Conservation (phyloP, 2,888 invertebrate species). For the Trachelus tabidus region DNA sequence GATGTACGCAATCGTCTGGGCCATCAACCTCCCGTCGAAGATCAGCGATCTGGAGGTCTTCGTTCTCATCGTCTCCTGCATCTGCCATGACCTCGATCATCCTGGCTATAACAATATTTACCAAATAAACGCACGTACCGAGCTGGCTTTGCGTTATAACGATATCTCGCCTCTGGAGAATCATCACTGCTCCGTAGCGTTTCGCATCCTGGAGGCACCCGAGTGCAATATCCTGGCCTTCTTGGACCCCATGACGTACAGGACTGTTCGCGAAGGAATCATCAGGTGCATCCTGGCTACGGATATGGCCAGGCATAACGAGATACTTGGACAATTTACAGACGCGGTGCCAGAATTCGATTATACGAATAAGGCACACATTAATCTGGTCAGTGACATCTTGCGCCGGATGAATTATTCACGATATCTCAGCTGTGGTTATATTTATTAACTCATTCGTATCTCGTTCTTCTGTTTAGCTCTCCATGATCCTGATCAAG, state of each 20-base stretch:
- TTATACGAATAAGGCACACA: slow-evolving; percentile 76
- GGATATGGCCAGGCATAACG: slow-evolving; percentile 84
- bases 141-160: slow-evolving; percentile 84
- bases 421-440: neutral
- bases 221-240: slow-evolving; percentile 84
- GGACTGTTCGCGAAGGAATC: slow-evolving; percentile 80
- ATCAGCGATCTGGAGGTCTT: slow-evolving; percentile 82
- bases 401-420: neutral
- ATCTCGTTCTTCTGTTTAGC: slow-evolving; percentile 63
- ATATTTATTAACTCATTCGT: neutral
- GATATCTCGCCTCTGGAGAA: slow-evolving; percentile 88
- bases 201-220: slow-evolving; percentile 81
- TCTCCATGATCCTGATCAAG: slow-evolving; percentile 85
- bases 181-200: slow-evolving; percentile 87
- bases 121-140: slow-evolving; percentile 86
- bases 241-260: slow-evolving; percentile 72
- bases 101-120: slow-evolving; percentile 84
- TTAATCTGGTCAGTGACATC: slow-evolving; percentile 74
- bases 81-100: slow-evolving; percentile 85
- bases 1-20: slow-evolving; percentile 86
- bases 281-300: slow-evolving; percentile 82
- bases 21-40: slow-evolving; percentile 76
- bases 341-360: slow-evolving; percentile 76
- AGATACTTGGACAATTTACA: slow-evolving; percentile 79
- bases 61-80: slow-evolving; percentile 80